phyloP scores from a whole-genome alignment of 2,888 invertebrate species.

The Lamellibrachia columna region DNA sequence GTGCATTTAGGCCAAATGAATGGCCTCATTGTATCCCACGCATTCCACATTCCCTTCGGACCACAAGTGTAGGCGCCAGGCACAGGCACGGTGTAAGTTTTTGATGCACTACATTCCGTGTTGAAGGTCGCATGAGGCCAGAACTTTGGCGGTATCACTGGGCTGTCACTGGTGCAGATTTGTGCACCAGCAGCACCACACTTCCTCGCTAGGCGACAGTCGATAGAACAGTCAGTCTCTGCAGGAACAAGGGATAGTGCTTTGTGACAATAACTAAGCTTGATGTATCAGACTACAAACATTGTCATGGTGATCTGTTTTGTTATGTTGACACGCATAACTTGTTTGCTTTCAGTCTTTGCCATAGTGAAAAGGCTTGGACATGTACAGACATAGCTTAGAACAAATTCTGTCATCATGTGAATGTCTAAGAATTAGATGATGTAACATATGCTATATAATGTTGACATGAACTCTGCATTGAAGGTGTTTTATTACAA shows the following conservation, averaged over 20 bases:
- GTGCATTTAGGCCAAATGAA: not conserved
- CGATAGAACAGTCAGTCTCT: not conserved
- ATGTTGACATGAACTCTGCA: too few species aligned
- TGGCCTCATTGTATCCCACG: not conserved
- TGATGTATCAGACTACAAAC: too few species aligned
- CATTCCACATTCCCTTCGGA: not conserved
- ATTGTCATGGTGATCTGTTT: too few species aligned
- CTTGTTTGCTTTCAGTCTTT: too few species aligned
- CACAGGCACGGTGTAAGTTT: not conserved
- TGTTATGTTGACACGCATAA: too few species aligned
- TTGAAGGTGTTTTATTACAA: too few species aligned
- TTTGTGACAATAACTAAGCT: too few species aligned
- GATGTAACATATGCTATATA: too few species aligned
- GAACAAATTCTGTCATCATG: too few species aligned
- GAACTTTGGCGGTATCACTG: not conserved
- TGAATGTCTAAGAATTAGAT: too few species aligned
- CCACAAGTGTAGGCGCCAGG: not conserved
- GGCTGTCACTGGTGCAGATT: not conserved
- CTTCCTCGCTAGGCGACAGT: not conserved
- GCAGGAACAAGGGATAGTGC: not conserved
- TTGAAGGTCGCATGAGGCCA: slow-evolving; percentile 8
- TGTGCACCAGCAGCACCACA: not conserved
- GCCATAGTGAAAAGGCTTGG: too few species aligned
- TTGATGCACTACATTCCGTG: not conserved
- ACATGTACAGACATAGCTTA: too few species aligned